These are phyloP conservation scores for Dipodomys ordii DNA, from an alignment of 2,113 vertebrate species.

Conservation along the genomic window DNA sequence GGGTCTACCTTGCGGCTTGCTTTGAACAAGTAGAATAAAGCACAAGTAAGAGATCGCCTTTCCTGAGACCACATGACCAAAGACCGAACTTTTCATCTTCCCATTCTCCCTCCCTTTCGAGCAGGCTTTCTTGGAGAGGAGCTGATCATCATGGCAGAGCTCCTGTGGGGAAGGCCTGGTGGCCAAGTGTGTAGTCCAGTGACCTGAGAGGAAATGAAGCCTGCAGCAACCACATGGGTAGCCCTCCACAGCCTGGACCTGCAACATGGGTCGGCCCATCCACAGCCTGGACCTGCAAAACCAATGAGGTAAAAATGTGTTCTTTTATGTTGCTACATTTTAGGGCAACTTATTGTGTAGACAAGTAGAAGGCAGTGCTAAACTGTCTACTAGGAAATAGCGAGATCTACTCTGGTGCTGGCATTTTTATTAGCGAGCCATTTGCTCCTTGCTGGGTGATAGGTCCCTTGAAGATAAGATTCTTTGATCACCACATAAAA, in stretches of 20 bases:
- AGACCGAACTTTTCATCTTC: neutral
- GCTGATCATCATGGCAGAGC: neutral
- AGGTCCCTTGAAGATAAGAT: neutral
- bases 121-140: neutral
- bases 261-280: neutral
- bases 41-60: neutral
- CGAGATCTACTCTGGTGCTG: neutral
- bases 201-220: neutral
- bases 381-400: neutral
- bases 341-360: neutral
- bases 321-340: neutral
- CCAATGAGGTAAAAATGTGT: slow-evolving; percentile 13
- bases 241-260: neutral
- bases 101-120: neutral
- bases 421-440: neutral
- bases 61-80: slow-evolving; percentile 20
- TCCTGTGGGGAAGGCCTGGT: neutral
- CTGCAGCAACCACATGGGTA: neutral
- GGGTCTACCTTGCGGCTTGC: neutral
- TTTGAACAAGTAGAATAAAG: neutral
- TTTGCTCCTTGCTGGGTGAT: neutral
- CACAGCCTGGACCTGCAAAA: neutral
- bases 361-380: neutral
- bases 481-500: neutral
- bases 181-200: neutral